Evolutionary conservation across 2,888 invertebrate genomes (phyloP), one percentile per base, ranked within the genome.

Genomic region (Rhaphigaster nebulosa): DNA sequence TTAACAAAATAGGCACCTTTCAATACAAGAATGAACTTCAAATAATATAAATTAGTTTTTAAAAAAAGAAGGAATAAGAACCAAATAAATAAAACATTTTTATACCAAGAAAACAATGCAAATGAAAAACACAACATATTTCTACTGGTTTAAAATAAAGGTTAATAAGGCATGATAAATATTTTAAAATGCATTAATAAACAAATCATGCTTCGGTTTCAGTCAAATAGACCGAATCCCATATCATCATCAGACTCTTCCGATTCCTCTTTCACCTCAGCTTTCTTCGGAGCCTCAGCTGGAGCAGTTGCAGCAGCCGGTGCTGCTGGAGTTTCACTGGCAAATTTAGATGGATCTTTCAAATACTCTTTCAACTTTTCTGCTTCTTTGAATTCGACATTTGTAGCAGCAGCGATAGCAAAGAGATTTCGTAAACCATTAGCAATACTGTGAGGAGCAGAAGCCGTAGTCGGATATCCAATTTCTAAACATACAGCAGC

Each of bases 381-480:
- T 87, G 99, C 99, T 94, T 99, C 98, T 94, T 97, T 96, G 95
- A 99, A 99, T 92, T 97, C 97, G 92, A 99, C 96, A 92, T 99
- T 99, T 91, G 99, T 99, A 93, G 96, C 98, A 91, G 99, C 98
- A 93, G 99, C 99, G 93, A 99, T 95, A 92, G 99, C 98, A 95
- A 99, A 95, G 93, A 99, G 95, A 94, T 99, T 99, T 96, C 98
- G 99, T 96, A 99, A 98, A 92, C 99, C 99, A 93, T 99, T 98
- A 94, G 97, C 97, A 93, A 99, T 96, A 94, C 98, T 98, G 95
- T 99, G 99, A 91, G 99, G 99, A 87, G 96, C 99, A 90, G 99
- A 99, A 84, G 99, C 99, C 92, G 98, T 94, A 29, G 99, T 99
- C 92, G 99, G 99, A 95, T 99, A 99, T 92, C 98, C 97, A 93